Evolutionary conservation across 2,113 vertebrate genomes (phyloP).

Genomic region (Bos indicus): DNA sequence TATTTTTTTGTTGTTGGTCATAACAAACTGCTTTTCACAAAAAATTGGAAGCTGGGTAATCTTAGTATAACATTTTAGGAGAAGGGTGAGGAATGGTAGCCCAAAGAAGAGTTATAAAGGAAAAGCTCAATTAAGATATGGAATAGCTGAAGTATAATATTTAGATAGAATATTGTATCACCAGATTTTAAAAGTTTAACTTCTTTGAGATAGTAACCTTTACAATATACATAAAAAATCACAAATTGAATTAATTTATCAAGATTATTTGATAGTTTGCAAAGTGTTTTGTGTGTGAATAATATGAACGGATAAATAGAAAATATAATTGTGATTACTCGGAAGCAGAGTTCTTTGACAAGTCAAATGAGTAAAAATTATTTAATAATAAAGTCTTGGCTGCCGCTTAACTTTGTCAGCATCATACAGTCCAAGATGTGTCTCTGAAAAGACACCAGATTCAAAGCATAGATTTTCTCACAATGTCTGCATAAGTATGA

Average conservation of each 20-base stretch:
- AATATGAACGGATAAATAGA: background rate
- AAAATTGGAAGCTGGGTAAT: background rate
- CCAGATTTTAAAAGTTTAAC: background rate
- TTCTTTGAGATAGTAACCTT: background rate
- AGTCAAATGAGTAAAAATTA: background rate
- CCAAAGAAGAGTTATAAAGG: background rate
- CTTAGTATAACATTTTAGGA: background rate
- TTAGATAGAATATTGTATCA: background rate
- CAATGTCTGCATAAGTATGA: background rate
- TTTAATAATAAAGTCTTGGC: background rate
- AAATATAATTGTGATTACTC: background rate
- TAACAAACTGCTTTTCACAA: background rate
- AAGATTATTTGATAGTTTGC: background rate
- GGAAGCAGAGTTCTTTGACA: background rate
- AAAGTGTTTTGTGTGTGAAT: background rate
- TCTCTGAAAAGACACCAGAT: background rate
- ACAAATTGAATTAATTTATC: background rate
- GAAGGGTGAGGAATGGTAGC: background rate
- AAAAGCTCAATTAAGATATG: background rate
- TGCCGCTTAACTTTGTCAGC: background rate
- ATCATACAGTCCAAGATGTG: background rate
- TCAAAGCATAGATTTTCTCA: background rate
- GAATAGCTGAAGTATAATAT: background rate
- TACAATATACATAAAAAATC: background rate
- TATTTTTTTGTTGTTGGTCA: background rate